A percentile compares a stretch with the other conserved stretches of the same genome.
Conservation (phyloP, 2,888 invertebrate genomes). For the Drosophila barbarae region DNA sequence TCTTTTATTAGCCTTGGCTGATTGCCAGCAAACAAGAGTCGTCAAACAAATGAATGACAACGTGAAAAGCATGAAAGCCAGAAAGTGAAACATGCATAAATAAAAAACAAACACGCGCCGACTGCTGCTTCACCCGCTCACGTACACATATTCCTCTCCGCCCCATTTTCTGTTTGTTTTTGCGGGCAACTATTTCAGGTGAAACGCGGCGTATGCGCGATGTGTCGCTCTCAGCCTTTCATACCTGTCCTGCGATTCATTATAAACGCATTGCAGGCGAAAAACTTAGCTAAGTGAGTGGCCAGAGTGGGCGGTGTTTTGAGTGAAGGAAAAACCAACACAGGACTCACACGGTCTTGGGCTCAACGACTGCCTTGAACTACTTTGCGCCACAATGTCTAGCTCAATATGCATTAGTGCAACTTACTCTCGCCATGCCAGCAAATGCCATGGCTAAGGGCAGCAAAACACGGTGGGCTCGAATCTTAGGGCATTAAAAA, state of each 20-base stretch:
- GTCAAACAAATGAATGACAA: constrained; percentile 40
- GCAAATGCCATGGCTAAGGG: constrained; percentile 7
- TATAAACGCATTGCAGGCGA: constrained; percentile 33
- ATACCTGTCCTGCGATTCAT: constrained; percentile 26
- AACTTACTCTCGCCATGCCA: constrained; percentile 11
- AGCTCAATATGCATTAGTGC: constrained; percentile 22
- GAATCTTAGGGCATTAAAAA: neutral
- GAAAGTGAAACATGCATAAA: constrained; percentile 31
- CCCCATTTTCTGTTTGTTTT: constrained; percentile 6
- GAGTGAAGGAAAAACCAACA: constrained; percentile 11
- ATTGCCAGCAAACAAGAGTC: constrained; percentile 56
- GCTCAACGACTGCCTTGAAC: constrained; percentile 38
- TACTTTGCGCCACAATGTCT: constrained; percentile 41
- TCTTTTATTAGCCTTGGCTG: constrained; percentile 51
- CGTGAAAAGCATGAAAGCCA: constrained; percentile 33
- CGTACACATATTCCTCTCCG: neutral
- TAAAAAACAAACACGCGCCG: constrained; percentile 35
- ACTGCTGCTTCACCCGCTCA: constrained; percentile 2
- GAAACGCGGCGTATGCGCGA: constrained; percentile 54
- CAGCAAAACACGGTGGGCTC: neutral
- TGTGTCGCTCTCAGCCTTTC: constrained; percentile 24
- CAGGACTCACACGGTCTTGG: constrained; percentile 5
- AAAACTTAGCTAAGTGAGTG: constrained; percentile 35
- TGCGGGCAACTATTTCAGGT: constrained; percentile 23
- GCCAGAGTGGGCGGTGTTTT: constrained; percentile 15